Conservation (phyloP, 30 jellyfish, hydroid and myxozoan genomes). For the Pseudorhiza aurosa region DNA sequence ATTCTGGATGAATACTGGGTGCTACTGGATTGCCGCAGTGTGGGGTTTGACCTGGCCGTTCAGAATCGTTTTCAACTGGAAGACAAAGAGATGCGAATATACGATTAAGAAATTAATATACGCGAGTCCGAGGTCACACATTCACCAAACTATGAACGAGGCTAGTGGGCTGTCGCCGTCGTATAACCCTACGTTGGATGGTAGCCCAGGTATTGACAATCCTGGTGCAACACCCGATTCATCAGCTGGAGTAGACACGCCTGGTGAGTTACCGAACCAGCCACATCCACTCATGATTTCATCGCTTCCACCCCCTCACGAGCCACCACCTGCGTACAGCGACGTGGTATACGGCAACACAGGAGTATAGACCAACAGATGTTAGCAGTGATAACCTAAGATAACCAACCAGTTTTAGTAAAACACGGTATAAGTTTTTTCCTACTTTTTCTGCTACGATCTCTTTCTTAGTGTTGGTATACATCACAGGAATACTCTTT, state of each 20-base stretch:
- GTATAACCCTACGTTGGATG: neutral
- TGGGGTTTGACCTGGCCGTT: constrained; percentile 56
- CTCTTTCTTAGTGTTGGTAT: no score
- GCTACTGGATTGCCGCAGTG: constrained; percentile 37
- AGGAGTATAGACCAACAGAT: neutral
- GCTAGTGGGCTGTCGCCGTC: no score
- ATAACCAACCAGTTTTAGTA: no score
- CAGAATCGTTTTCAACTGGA: constrained; percentile 25
- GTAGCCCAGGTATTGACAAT: neutral
- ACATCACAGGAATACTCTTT: no score
- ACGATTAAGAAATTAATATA: constrained; percentile 21
- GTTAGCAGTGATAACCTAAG: no score
- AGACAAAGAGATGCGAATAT: constrained; percentile 39
- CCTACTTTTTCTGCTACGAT: no score
- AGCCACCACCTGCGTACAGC: constrained; percentile 16
- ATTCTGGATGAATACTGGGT: constrained; percentile 52
- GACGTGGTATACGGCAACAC: neutral
- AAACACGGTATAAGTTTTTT: no score
- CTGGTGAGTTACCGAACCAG: neutral
- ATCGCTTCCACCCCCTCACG: neutral
- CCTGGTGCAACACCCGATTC: neutral
- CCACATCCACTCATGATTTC: neutral
- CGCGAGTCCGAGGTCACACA: neutral
- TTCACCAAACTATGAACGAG: neutral
- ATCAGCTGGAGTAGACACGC: neutral